Evolutionary conservation across 2,888 invertebrate species (phyloP), one percentile per base, ranked within the genome.

Genomic region (Andrena praecox): DNA sequence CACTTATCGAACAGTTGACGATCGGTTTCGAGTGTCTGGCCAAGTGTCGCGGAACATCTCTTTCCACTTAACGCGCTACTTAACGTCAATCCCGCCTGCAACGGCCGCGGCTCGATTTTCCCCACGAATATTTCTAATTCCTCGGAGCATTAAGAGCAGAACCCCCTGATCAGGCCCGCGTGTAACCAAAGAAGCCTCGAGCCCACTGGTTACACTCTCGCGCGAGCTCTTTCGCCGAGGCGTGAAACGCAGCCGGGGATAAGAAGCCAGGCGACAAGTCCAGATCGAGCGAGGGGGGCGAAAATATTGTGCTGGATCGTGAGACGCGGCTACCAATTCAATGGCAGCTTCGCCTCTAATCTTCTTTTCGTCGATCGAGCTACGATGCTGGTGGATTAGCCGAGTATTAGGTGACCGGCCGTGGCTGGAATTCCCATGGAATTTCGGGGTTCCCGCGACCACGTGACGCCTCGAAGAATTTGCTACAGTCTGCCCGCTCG

Each of bases 341-440:
- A 82, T 71, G 69, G 48, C 54, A 31, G 20, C 29, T 33, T 62
- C 63, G 75, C 48, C 35, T 29, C 67, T 87, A 89, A 89, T 87
- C 86, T 87, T 80, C 81, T 85, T 84, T 87, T 10, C 77, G 84
- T 85, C 82, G 85, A 87, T 85, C 84, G 62, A 68, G 48, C 77
- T 67, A 33, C 33, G 50, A 67, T 56, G 75, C 68, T 42, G 75
- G 50, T 62, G 80, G 89, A 89, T 89, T 87, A 89, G 78, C 83
- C 69, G 74, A 77, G 85, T 82, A 85, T 88, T 87, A 77, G 85
- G 80, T 87, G 84, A 85, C 85, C 79, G 67, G 66, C 56, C 80
- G 85, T 63, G 72, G 62, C 68, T 79, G 87, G 87, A 87, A 87
- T 87, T 84, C 84, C 63, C 81, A 8, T 87, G 87, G 87, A 87